Evolutionary conservation across 1,140 invertebrate species (phyloP).

Genomic region (Cheumatopsyche charites): DNA sequence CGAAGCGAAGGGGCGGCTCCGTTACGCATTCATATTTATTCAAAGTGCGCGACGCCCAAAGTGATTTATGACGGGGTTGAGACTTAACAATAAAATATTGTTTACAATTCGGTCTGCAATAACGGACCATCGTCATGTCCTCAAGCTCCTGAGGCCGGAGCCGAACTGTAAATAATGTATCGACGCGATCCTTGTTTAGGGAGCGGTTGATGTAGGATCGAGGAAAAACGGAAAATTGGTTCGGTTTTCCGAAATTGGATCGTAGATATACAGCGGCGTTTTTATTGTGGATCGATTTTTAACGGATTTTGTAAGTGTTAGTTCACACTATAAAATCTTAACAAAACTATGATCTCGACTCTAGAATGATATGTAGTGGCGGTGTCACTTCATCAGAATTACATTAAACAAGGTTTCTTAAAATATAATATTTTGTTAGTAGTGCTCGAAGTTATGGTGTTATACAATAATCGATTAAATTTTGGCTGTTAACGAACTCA

Average conservation of each 20-base stretch:
- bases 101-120: conserved; percentile 29
- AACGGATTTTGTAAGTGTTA: too few relatives aligned
- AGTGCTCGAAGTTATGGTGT: too few relatives aligned
- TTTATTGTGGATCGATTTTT: too few relatives aligned
- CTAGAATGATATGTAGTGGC: too few relatives aligned
- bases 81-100: conserved; percentile 37
- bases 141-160: background rate
- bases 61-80: conserved; percentile 27
- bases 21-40: conserved; percentile 38
- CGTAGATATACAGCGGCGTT: too few relatives aligned
- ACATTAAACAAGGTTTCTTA: too few relatives aligned
- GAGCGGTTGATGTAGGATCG: background rate
- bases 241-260: background rate
- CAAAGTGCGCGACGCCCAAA: conserved; percentile 32
- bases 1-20: conserved; percentile 5
- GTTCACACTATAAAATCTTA: too few relatives aligned
- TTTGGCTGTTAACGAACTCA: too few relatives aligned
- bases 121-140: conserved; percentile 6
- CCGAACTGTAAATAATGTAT: conserved; percentile 20
- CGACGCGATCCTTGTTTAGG: background rate
- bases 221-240: background rate
- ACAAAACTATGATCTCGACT: too few relatives aligned
- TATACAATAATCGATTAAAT: too few relatives aligned
- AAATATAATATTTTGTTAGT: too few relatives aligned
- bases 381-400: too few relatives aligned